Conservation (phyloP, 2,113 vertebrate genomes). For the Pogonocichla stellata region DNA sequence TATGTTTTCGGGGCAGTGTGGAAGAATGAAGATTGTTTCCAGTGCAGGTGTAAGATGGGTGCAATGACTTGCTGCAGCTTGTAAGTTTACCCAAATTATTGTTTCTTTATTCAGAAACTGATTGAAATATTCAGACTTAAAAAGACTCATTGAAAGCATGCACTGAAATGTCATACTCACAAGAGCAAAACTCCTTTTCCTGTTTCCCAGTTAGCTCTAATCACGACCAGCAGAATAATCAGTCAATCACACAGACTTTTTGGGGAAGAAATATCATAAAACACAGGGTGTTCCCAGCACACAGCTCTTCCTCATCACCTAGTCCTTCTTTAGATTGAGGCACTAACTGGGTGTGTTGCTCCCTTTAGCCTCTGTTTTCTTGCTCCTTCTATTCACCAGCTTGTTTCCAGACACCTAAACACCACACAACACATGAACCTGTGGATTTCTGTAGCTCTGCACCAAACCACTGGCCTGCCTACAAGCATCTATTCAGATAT, state of each 20-base stretch:
- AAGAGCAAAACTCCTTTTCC: background rate
- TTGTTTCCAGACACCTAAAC: background rate
- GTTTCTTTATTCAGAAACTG: background rate
- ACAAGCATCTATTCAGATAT: background rate
- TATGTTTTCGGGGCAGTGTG: slow-evolving; percentile 56
- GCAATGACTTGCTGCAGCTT: slow-evolving; percentile 64
- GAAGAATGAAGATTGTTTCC: slow-evolving; percentile 62
- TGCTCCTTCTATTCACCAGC: background rate
- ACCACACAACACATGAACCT: background rate
- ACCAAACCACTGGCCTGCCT: background rate
- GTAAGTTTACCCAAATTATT: slow-evolving; percentile 25
- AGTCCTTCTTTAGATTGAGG: background rate
- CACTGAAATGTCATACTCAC: background rate
- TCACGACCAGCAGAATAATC: background rate
- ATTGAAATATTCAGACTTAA: background rate
- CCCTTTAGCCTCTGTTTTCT: background rate
- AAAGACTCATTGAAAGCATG: background rate
- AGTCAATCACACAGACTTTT: background rate
- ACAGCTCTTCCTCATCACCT: background rate
- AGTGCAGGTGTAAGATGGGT: slow-evolving; percentile 46
- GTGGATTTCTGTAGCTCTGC: background rate
- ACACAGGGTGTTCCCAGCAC: background rate
- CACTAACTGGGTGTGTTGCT: background rate
- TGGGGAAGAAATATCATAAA: background rate
- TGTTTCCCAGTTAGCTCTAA: background rate